phyloP scores from a whole-genome alignment of 2,113 vertebrate genomes.

The Pelecanus crispus region DNA sequence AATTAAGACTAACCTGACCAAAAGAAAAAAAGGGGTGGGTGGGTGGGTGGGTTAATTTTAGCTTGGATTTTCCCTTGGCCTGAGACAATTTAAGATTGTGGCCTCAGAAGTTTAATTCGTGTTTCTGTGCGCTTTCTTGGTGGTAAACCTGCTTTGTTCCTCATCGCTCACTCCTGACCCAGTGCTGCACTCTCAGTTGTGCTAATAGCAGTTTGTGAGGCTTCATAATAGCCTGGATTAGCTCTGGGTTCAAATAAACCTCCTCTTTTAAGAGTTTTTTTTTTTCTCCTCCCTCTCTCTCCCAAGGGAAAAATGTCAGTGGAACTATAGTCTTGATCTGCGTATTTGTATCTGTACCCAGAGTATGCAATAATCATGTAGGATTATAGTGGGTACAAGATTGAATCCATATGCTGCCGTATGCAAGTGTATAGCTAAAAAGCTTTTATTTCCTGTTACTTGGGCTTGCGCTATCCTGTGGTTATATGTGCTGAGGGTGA shows the following conservation, averaged over 20 bases:
- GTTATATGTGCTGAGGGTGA: background rate
- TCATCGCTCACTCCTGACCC: background rate
- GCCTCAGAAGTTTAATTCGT: background rate
- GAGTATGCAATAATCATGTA: no score
- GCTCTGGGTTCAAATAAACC: background rate
- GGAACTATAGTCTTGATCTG: background rate
- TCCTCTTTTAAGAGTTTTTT: background rate
- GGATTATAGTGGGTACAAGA: background rate
- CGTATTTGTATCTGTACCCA: background rate
- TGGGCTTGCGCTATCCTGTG: background rate
- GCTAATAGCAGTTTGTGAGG: background rate
- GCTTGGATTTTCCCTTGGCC: background rate
- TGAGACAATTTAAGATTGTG: background rate
- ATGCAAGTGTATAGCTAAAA: background rate
- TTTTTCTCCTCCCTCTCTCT: fast-evolving
- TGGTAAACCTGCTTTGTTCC: background rate
- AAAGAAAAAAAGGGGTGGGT: background rate
- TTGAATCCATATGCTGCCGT: background rate
- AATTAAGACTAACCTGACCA: background rate
- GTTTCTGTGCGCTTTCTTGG: background rate
- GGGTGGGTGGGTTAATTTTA: background rate
- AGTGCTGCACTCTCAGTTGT: background rate
- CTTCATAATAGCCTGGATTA: background rate
- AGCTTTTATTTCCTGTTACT: background rate
- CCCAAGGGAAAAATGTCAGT: background rate